These are phyloP conservation scores for Camptogramma bilineatum DNA, from an alignment of 2,888 invertebrate species.

Conservation along the genomic window DNA sequence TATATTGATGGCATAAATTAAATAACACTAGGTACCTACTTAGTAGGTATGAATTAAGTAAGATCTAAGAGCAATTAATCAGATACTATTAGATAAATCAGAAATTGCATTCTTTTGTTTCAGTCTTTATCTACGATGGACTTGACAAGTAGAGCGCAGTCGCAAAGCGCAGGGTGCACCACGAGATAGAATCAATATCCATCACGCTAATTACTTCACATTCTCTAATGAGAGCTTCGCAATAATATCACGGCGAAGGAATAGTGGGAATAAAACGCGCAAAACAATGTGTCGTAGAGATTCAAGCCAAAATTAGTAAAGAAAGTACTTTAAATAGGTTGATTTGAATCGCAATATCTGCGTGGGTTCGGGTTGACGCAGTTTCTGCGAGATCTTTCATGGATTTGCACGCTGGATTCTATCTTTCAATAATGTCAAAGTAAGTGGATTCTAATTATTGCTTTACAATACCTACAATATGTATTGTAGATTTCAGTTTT, in stretches of 20 bases:
- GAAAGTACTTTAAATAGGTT: constrained; percentile 37
- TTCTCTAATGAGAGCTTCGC: constrained; percentile 11
- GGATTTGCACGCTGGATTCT: constrained; percentile 21
- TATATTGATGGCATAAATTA: not conserved
- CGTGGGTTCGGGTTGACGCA: constrained; percentile 43
- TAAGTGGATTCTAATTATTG: constrained; percentile 25
- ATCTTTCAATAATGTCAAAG: constrained; percentile 40
- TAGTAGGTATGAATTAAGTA: not conserved
- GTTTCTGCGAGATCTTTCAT: constrained; percentile 28
- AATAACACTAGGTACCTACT: not conserved
- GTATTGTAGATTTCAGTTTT: not conserved
- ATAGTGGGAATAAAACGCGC: constrained; percentile 42
- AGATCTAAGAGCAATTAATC: not conserved
- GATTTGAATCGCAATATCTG: constrained; percentile 59
- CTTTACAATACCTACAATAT: not conserved
- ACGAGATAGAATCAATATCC: constrained; percentile 30
- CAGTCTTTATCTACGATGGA: constrained; percentile 23
- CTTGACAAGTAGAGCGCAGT: constrained; percentile 24
- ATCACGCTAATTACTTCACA: constrained; percentile 13
- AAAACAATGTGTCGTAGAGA: constrained; percentile 39
- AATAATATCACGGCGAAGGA: constrained; percentile 9
- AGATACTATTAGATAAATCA: no score
- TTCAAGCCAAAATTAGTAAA: constrained; percentile 57
- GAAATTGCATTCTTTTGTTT: constrained; percentile 29
- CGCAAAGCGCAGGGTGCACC: constrained; percentile 29